Evolutionary conservation across 2,113 vertebrate genomes (phyloP).

Genomic region (Cryptoleucopteryx plumbea): DNA sequence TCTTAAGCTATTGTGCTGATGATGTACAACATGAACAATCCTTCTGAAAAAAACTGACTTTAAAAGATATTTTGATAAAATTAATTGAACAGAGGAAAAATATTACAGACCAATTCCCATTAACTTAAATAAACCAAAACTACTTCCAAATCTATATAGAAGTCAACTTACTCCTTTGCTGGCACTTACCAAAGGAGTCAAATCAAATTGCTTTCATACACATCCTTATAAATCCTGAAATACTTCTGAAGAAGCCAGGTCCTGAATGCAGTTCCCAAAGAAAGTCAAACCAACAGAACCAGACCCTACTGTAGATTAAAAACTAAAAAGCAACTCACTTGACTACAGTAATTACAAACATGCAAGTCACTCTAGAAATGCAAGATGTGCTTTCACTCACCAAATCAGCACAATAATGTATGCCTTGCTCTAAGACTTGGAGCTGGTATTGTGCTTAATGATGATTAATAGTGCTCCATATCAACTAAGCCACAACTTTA

Average conservation of each 20-base stretch:
- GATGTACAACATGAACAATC: neutral
- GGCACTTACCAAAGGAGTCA: neutral
- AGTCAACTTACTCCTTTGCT: neutral
- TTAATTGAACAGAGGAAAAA: neutral
- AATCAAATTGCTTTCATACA: neutral
- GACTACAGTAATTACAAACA: neutral
- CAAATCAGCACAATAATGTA: neutral
- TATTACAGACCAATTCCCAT: neutral
- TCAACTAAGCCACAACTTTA: neutral
- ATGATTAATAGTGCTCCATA: neutral
- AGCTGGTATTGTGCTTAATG: neutral
- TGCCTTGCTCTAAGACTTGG: neutral
- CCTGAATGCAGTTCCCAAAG: neutral
- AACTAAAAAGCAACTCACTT: neutral
- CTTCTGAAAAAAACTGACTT: neutral
- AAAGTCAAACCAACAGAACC: neutral
- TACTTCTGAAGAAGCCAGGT: neutral
- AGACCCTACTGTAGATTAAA: neutral
- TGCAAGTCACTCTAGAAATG: neutral
- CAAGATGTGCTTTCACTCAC: neutral
- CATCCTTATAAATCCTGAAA: neutral
- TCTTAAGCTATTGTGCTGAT: too few relatives aligned
- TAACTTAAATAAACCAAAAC: neutral
- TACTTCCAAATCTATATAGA: neutral
- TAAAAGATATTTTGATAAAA: neutral